Percentiles rank a stretch among this genome's conserved stretches.
phyloP scores from a whole-genome alignment of 2,113 vertebrate species.

The Meleagris gallopavo region DNA sequence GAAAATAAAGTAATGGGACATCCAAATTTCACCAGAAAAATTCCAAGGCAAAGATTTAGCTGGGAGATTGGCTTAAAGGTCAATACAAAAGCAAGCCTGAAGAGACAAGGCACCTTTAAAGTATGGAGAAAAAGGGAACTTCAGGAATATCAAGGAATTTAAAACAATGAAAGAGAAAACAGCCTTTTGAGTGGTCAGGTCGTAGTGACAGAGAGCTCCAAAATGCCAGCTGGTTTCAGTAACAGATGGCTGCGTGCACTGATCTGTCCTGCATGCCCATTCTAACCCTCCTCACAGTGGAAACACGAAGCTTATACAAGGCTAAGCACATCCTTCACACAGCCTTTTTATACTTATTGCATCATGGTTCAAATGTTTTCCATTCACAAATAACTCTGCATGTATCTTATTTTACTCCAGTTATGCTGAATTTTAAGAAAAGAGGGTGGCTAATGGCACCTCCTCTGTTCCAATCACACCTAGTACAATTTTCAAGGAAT shows the following conservation, averaged over 20 bases:
- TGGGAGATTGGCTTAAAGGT: constrained; percentile 38
- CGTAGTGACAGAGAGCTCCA: constrained; percentile 34
- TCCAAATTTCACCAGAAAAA: constrained; percentile 26
- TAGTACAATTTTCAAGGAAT: background rate
- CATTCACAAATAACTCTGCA: background rate
- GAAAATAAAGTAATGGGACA: constrained; percentile 25
- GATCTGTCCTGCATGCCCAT: constrained; percentile 49
- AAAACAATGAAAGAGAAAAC: background rate
- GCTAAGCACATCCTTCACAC: background rate
- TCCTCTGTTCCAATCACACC: background rate
- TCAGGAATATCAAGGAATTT: constrained; percentile 24
- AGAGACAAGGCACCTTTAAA: constrained; percentile 40
- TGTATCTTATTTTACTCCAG: background rate
- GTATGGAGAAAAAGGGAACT: background rate
- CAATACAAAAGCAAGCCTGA: background rate
- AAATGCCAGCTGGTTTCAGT: constrained; percentile 58
- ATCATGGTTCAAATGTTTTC: background rate
- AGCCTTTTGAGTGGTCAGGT: constrained; percentile 12
- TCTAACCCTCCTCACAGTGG: constrained; percentile 41
- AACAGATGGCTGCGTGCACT: constrained; percentile 53
- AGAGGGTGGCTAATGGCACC: background rate
- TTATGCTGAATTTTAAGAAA: constrained; percentile 5
- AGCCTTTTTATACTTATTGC: background rate
- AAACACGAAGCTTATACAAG: constrained; percentile 37
- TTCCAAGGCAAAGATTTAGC: background rate